phyloP scores from a whole-genome alignment of 2,888 invertebrate genomes.

The Apamea crenata region DNA sequence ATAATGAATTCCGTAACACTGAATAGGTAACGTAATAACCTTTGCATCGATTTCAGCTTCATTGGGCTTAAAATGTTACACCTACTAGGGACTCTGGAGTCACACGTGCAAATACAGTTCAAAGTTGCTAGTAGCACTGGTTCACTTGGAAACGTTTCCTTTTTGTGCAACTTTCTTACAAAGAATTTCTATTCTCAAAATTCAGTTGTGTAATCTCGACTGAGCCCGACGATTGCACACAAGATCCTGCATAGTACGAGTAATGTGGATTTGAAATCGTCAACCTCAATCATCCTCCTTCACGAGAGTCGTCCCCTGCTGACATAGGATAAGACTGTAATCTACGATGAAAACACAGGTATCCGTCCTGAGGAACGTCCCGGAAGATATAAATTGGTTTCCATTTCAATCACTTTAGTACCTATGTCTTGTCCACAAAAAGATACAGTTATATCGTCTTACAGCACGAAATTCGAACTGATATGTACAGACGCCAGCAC shows the following conservation, averaged over 20 bases:
- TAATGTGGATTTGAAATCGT: background rate
- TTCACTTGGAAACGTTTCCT: background rate
- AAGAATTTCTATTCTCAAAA: background rate
- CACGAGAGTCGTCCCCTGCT: background rate
- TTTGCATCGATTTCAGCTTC: too few species aligned
- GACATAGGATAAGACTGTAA: constrained; percentile 20
- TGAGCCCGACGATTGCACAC: background rate
- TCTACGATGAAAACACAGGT: background rate
- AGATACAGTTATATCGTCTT: background rate
- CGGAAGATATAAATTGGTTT: constrained; percentile 4
- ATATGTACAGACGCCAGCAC: too few species aligned
- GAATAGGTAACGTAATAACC: too few species aligned
- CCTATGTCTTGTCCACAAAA: background rate
- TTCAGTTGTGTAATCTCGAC: background rate
- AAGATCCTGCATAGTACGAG: constrained; percentile 13
- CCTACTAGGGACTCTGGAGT: background rate
- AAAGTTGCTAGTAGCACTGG: background rate
- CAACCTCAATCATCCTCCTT: background rate
- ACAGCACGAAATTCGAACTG: background rate
- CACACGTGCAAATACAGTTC: background rate
- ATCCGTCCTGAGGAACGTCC: background rate
- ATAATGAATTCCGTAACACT: too few species aligned
- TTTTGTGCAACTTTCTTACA: background rate
- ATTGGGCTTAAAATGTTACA: background rate
- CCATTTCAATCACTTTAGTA: constrained; percentile 6